Conservation (phyloP, 2,797 vertebrate species). For the Antrozous pallidus region DNA sequence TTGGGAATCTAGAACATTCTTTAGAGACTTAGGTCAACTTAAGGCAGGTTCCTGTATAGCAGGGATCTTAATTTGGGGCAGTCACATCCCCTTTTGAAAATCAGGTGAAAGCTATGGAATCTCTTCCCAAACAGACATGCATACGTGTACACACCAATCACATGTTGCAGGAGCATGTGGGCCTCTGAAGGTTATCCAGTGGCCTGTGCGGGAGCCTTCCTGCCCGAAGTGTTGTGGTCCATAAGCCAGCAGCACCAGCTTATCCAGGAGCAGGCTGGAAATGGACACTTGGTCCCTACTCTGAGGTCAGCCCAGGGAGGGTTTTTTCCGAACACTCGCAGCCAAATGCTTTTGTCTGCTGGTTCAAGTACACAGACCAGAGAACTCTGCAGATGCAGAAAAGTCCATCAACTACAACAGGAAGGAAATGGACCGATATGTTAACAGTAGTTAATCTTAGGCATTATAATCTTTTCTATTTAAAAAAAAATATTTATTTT, state of each 20-base stretch:
- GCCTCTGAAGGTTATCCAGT: not conserved
- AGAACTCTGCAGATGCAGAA: not conserved
- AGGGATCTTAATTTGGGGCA: not conserved
- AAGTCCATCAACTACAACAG: not conserved
- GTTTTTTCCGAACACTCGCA: not conserved
- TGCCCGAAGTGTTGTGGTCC: too few species aligned
- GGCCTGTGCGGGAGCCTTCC: not conserved
- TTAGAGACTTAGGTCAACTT: not conserved
- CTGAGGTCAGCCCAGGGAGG: not conserved
- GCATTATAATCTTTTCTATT: not conserved
- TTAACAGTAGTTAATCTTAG: not conserved
- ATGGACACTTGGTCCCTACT: not conserved
- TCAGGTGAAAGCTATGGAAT: not conserved
- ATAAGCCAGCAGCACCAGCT: not conserved
- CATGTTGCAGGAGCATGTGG: not conserved
- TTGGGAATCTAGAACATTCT: not conserved
- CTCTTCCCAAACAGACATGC: not conserved
- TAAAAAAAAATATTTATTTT: too few species aligned
- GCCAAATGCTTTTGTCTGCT: not conserved
- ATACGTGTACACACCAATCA: accelerated
- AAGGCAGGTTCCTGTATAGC: not conserved
- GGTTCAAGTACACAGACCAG: not conserved
- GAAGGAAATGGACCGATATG: not conserved
- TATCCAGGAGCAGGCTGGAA: too few species aligned
- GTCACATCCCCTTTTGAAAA: not conserved